Conservation (phyloP, 2,797 vertebrate genomes). For the Todus mexicanus region DNA sequence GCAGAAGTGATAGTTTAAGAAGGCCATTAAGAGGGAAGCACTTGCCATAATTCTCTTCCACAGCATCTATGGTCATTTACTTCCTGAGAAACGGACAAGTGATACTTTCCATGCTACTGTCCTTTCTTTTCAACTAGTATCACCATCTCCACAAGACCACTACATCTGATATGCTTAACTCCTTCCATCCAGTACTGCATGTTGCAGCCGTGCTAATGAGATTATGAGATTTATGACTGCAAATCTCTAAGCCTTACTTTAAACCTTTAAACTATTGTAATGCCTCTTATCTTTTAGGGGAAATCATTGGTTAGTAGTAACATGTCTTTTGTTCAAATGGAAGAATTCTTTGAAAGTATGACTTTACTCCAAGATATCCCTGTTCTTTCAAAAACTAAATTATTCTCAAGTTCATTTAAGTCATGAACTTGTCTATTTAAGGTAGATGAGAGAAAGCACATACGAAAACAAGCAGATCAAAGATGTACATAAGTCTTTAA, state of each 20-base stretch:
- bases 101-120: background rate
- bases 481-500: constrained; percentile 35
- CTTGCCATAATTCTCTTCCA: background rate
- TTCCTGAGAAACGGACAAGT: background rate
- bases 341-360: background rate
- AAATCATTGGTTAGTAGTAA: background rate
- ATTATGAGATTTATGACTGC: constrained; percentile 16
- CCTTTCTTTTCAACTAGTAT: background rate
- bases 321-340: background rate
- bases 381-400: background rate
- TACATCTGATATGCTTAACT: background rate
- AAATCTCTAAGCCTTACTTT: constrained; percentile 18
- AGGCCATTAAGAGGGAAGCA: background rate
- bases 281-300: background rate
- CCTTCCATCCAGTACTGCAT: background rate
- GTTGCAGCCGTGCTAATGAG: background rate
- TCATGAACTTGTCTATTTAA: background rate
- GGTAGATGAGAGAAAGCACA: constrained; percentile 17
- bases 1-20: background rate
- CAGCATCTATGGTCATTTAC: fast-evolving
- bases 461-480: constrained; percentile 46
- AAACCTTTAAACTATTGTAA: constrained; percentile 15
- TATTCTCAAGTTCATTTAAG: background rate
- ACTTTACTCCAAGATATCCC: background rate
- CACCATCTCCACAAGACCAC: background rate